A percentile compares a stretch with the other conserved stretches of the same genome.
Conservation (phyloP, 1,140 invertebrate species). For the Drosophila kohkoa region DNA sequence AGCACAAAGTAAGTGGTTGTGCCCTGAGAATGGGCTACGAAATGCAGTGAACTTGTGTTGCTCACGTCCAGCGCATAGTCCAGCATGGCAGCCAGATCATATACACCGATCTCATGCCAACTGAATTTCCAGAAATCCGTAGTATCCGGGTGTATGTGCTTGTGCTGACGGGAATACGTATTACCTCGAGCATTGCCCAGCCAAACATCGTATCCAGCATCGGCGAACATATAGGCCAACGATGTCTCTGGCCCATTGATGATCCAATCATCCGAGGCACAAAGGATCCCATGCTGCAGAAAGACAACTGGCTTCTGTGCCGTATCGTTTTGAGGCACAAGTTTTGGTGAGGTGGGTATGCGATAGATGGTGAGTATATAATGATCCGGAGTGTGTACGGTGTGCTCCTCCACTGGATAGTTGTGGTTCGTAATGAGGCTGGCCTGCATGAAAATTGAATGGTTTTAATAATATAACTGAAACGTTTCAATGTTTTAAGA, state of each 20-base stretch:
- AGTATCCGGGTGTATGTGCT: conserved; percentile 86
- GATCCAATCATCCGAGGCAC: conserved; percentile 91
- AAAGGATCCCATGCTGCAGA: conserved; percentile 92
- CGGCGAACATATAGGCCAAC: conserved; percentile 87
- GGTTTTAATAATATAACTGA: not conserved
- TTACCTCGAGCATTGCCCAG: conserved; percentile 89
- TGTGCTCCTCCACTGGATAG: conserved; percentile 87
- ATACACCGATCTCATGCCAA: conserved; percentile 89
- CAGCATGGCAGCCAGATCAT: conserved; percentile 89
- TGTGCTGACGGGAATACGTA: conserved; percentile 88
- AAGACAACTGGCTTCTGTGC: conserved; percentile 85
- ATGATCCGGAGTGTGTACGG: conserved; percentile 85
- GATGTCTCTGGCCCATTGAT: conserved; percentile 88
- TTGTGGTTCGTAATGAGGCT: conserved; percentile 85
- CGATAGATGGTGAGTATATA: conserved; percentile 86
- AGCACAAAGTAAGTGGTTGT: conserved; percentile 87
- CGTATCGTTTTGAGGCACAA: conserved; percentile 30
- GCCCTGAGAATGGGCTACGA: conserved; percentile 89
- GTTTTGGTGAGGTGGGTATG: conserved; percentile 84
- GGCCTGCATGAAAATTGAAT: conserved; percentile 59
- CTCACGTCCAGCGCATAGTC: conserved; percentile 88
- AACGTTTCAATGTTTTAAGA: too few relatives aligned
- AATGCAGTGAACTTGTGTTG: conserved; percentile 86
- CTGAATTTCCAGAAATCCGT: conserved; percentile 88
- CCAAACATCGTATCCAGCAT: conserved; percentile 90